Evolutionary conservation across 2,888 invertebrate genomes (phyloP), one percentile per base, ranked within the genome.

Genomic region (Cetonia aurata): DNA sequence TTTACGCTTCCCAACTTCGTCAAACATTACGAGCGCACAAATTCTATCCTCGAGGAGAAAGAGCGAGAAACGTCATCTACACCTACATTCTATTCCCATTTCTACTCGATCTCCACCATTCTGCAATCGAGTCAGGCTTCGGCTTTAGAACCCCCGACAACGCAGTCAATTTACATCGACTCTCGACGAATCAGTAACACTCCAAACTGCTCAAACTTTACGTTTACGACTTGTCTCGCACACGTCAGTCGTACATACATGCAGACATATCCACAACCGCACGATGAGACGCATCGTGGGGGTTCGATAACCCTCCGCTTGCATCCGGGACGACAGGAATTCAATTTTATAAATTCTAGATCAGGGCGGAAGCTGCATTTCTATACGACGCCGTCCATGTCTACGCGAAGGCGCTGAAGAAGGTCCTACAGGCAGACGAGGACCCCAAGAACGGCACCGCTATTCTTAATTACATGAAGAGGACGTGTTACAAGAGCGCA

Each of bases 361-460:
- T 95, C 80, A 91, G 92, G 73, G 92, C 93, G 67, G 94, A 94
- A 83, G 96, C 96, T 13, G 96, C 95, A 42, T 96, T 96, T 88
- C 89, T 96, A 25, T 97, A 97, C 84, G 98, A 98, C 83, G 95
- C 98, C 0, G 95, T 98, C 57, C 92, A 94, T 88, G 89, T 98
- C 74, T 98, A 98, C 84, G 94, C 96, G 10, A 88, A 89, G 71
- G 96, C 96, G 1, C 85, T 97, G 75, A 86, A 92, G 37, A 88
- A 90, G 73, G 90, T 93, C 0, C 84, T 97, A 69, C 86, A 88
- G 46, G 86, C 87, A 12, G 91, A 90, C 0, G 90, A 88, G 13
- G 88, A 90, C 77, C 90, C 93, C 0, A 87, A 88, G 41, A 93
- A 98, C 80, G 97, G 98, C 25, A 90, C 91, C n/a, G 92, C 92